Evolutionary conservation across 2,113 vertebrate species (phyloP).

Genomic region (Rhinopomastus cyanomelas): DNA sequence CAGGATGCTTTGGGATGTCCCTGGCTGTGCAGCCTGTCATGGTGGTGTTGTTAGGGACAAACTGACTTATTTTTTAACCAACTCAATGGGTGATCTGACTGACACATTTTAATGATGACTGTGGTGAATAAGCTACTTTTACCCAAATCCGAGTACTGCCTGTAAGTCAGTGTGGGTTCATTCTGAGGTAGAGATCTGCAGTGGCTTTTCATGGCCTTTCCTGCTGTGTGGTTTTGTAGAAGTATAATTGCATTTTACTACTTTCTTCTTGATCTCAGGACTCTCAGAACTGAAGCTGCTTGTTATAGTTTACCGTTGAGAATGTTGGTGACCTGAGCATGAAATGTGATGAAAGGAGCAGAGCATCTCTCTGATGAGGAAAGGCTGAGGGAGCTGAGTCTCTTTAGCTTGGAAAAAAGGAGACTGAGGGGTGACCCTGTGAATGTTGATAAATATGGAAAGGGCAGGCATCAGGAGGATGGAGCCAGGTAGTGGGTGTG

Average conservation of each 20-base stretch:
- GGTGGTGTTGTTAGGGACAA: not conserved
- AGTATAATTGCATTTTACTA: not conserved
- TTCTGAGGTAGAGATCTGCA: not conserved
- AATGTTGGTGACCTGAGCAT: not conserved
- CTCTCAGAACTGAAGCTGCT: not conserved
- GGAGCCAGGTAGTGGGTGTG: too few relatives aligned
- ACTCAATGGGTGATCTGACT: not conserved
- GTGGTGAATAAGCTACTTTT: not conserved
- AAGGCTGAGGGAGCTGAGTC: too few relatives aligned
- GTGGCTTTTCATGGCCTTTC: not conserved
- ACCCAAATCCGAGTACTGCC: not conserved
- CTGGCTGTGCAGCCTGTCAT: not conserved
- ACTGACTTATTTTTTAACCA: not conserved
- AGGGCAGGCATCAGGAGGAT: too few relatives aligned
- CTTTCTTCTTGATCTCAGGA: not conserved
- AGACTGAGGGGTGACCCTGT: too few relatives aligned
- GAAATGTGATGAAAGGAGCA: too few relatives aligned
- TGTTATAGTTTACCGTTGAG: not conserved
- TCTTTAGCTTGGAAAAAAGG: too few relatives aligned
- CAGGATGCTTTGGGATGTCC: not conserved
- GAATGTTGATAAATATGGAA: too few relatives aligned
- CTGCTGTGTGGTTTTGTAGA: not conserved
- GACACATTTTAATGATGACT: not conserved
- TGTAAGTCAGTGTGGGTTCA: not conserved
- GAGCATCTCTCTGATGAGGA: too few relatives aligned